Percentiles rank a stretch among this genome's conserved stretches.
Conservation (phyloP, 2,113 vertebrate genomes). For the Microcebus jonahi region DNA sequence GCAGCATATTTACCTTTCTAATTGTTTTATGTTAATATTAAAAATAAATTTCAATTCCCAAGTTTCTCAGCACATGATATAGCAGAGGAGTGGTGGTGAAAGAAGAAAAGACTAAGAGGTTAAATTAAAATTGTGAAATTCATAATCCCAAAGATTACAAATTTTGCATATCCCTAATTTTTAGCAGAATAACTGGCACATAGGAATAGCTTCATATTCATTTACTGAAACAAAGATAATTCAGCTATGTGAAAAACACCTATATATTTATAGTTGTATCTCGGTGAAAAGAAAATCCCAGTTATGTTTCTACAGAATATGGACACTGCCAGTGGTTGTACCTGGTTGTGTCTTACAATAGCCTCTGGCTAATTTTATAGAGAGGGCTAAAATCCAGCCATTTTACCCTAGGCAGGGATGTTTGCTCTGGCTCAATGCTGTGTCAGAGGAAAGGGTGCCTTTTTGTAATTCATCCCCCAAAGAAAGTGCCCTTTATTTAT, state of each 20-base stretch:
- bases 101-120: not conserved
- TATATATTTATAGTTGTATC: not conserved
- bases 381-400: not conserved
- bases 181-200: not conserved
- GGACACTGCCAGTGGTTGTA: not conserved
- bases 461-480: not conserved
- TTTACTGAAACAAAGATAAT: slow-evolving; percentile 14
- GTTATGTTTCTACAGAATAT: not conserved
- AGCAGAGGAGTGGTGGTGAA: not conserved
- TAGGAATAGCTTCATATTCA: not conserved
- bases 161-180: not conserved
- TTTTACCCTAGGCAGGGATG: not conserved
- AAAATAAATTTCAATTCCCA: slow-evolving; percentile 38
- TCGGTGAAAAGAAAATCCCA: not conserved
- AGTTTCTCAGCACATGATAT: not conserved
- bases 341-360: not conserved
- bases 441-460: not conserved
- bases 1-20: not conserved
- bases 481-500: not conserved
- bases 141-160: slow-evolving; percentile 10
- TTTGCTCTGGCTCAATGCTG: not conserved
- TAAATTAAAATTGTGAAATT: slow-evolving; percentile 18
- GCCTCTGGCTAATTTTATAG: not conserved
- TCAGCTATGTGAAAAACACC: not conserved
- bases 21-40: slow-evolving; percentile 38